These are phyloP conservation scores for fruit fly (Drosophila melanogaster) DNA, from an alignment of 1,140 invertebrate species.

Conservation along the genomic window Release_6_plus_ISO1_MT NT_037436.4:19513501-19514000, in stretches of 20 bases:
- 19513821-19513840: conserved; percentile 38
- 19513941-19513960: conserved; percentile 61
- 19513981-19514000: conserved; percentile 57
- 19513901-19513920: conserved; percentile 50
- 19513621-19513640: conserved; percentile 6
- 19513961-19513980: conserved; percentile 75
- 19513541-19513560: conserved; percentile 54
- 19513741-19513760: neutral
- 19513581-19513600: neutral
- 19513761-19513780: neutral
- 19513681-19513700: neutral
- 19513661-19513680: conserved; percentile 45
- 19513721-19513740: neutral
- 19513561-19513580: conserved; percentile 6
- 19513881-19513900: conserved; percentile 35
- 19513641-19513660: neutral
- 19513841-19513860: conserved; percentile 27
- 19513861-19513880: conserved; percentile 25
- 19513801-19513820: conserved; percentile 1
- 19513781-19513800: neutral
- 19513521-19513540: conserved; percentile 57
- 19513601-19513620: neutral
- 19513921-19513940: conserved; percentile 13
- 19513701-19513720: neutral
- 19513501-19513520: conserved; percentile 55